Evolutionary conservation across 2,888 invertebrate species (phyloP), one percentile per base, ranked within the genome.

Genomic region (Platyscelio sp.): DNA sequence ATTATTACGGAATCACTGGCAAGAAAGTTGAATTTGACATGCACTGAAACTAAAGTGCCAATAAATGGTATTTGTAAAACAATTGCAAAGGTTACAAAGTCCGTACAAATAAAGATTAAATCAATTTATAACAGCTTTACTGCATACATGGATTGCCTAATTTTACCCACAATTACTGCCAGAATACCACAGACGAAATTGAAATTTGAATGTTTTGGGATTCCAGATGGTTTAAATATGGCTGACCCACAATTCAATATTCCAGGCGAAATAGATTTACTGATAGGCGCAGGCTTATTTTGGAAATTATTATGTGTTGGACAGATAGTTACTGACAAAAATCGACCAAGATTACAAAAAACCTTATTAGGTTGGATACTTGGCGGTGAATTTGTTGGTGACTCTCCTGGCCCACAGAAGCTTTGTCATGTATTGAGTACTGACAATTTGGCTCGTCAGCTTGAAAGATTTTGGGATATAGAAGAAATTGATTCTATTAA

Each of bases 231-330:
- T 56, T 20, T 86, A 6, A 4, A 82, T 9, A 27, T 85, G 20
- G 84, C 86, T 0, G 85, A 85, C 67, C 84, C 85, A 4, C 40
- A 60, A 38, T 85, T 85, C 27, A 20, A 78, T 20, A 77, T 78
- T 20, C 81, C 87, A 38, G 81, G 76, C 0, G 15, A 67, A 13
- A 56, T 83, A 11, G 78, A 85, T 38, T 49, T 85, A 0, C 70
- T 85, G 4, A 33, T 85, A 4, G 82, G 85, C 13, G 75, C 82
- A 4, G 82, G 75, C 15, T 18, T 82, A n/a, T 85, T 85, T 51
- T 85, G 82, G 85, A 11, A 78, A 38, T 7, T 85, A n/a, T 24
- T 85, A 11, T 85, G 85, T 22, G 54, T 56, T 5, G 78, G 80
- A 58, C 72, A 76, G 9, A 58, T 85, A 0, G 43, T 43, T 18